A percentile compares a stretch with the other conserved stretches of the same genome.
Conservation (phyloP, 2,113 vertebrate species). For the Acrocephalus kingi region DNA sequence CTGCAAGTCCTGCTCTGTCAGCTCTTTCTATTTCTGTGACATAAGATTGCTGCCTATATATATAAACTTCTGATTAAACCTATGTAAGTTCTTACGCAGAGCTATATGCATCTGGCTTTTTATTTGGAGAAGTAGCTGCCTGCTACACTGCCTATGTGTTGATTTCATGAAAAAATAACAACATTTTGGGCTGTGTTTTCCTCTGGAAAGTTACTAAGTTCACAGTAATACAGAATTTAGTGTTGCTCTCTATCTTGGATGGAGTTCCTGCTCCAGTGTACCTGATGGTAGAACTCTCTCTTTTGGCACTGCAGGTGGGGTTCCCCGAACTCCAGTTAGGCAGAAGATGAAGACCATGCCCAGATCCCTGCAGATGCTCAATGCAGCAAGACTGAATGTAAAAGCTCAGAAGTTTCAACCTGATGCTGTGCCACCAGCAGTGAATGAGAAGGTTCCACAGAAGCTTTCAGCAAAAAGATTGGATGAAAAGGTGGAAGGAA, state of each 20-base stretch:
- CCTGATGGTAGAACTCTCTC: background rate
- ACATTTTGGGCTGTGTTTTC: background rate
- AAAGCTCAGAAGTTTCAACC: conserved; percentile 89
- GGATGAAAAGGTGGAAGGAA: conserved; percentile 73
- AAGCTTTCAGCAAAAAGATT: conserved; percentile 65
- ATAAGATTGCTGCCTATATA: background rate
- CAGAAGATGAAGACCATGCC: conserved; percentile 98
- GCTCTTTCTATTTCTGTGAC: background rate
- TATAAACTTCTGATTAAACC: background rate
- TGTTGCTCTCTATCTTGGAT: background rate
- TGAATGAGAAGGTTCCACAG: conserved; percentile 67
- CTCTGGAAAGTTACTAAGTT: background rate
- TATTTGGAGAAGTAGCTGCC: background rate
- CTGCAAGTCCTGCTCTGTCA: background rate
- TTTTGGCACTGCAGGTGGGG: conserved; percentile 72
- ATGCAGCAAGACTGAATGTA: conserved; percentile 89
- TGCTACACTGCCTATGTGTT: background rate
- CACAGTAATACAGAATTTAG: background rate
- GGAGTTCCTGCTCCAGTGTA: background rate
- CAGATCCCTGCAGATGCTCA: conserved; percentile 96
- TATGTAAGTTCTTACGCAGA: background rate
- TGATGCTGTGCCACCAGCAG: conserved; percentile 59
- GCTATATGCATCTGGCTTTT: background rate
- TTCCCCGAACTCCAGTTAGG: conserved; percentile 91
- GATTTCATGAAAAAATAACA: background rate